Conservation (phyloP, 2,888 invertebrate species). For the Trypoxylon attenuatum region DNA sequence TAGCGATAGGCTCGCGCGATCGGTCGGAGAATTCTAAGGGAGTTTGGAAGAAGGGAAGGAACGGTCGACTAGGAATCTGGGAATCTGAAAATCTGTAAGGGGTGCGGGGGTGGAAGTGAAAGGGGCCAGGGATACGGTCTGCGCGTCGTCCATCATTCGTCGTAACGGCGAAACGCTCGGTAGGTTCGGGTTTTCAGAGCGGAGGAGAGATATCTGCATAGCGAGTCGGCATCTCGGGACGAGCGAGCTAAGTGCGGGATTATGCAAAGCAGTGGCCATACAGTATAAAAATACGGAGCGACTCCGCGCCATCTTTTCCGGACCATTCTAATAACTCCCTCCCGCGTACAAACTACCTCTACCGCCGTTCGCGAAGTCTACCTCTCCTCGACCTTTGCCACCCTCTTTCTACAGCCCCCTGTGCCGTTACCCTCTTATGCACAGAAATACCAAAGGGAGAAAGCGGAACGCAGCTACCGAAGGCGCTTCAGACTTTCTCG, state of each 20-base stretch:
- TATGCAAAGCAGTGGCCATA: slow-evolving; percentile 75
- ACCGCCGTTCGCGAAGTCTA: slow-evolving; percentile 38
- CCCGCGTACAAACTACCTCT: slow-evolving; percentile 47
- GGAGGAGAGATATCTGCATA: slow-evolving; percentile 65
- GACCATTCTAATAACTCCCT: slow-evolving; percentile 75
- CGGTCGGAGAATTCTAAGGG: too few relatives aligned
- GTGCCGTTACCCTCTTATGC: too few relatives aligned
- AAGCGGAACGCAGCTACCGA: too few relatives aligned
- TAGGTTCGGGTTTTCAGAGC: slow-evolving; percentile 63
- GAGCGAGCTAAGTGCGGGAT: slow-evolving; percentile 75
- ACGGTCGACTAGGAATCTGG: too few relatives aligned
- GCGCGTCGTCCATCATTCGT: slow-evolving; percentile 69
- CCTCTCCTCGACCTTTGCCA: slow-evolving; percentile 1
- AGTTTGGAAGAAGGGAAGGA: neutral
- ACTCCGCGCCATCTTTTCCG: slow-evolving; percentile 75
- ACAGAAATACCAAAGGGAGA: slow-evolving; percentile 28
- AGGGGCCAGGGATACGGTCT: slow-evolving; percentile 26
- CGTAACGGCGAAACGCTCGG: slow-evolving; percentile 63
- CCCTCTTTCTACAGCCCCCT: neutral
- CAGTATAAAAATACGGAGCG: slow-evolving; percentile 76
- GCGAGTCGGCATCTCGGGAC: slow-evolving; percentile 71
- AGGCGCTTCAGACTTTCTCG: too few relatives aligned
- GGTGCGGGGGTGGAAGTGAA: neutral
- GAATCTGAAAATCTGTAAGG: neutral
- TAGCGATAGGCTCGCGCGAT: too few relatives aligned